Evolutionary conservation across 2,888 invertebrate species (phyloP).

Genomic region (Leistus spinibarbis): DNA sequence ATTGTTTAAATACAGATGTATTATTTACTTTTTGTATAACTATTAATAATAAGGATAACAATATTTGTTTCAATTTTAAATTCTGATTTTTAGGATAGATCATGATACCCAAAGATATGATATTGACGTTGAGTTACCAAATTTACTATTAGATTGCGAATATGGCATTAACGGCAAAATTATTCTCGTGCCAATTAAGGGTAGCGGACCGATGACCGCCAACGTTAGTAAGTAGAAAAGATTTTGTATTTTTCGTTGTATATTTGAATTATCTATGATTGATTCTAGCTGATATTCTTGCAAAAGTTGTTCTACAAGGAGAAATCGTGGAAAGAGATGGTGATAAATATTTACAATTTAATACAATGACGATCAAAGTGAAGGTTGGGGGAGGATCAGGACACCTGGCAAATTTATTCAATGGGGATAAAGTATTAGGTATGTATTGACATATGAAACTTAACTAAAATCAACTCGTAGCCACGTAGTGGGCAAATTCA

Average conservation of each 20-base stretch:
- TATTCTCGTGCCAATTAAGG: constrained; percentile 60
- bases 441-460: too few species aligned
- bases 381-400: constrained; percentile 59
- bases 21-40: too few species aligned
- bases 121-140: constrained; percentile 59
- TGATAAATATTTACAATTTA: constrained; percentile 56
- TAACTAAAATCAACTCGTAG: too few species aligned
- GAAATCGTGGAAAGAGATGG: constrained; percentile 54
- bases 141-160: constrained; percentile 59
- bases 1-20: too few species aligned
- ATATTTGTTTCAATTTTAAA: too few species aligned
- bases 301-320: constrained; percentile 47
- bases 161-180: constrained; percentile 63
- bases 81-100: constrained; percentile 50
- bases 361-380: constrained; percentile 57
- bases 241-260: neutral
- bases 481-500: too few species aligned
- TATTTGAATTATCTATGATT: neutral
- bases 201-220: constrained; percentile 61
- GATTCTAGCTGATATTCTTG: constrained; percentile 50
- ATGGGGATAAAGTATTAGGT: constrained; percentile 62
- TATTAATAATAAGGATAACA: too few species aligned
- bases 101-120: constrained; percentile 53
- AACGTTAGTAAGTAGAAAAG: constrained; percentile 59
- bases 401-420: constrained; percentile 61